Base-by-base conservation (phyloP, 2,113 vertebrate species). In the Oostethus manadensis region DNA sequence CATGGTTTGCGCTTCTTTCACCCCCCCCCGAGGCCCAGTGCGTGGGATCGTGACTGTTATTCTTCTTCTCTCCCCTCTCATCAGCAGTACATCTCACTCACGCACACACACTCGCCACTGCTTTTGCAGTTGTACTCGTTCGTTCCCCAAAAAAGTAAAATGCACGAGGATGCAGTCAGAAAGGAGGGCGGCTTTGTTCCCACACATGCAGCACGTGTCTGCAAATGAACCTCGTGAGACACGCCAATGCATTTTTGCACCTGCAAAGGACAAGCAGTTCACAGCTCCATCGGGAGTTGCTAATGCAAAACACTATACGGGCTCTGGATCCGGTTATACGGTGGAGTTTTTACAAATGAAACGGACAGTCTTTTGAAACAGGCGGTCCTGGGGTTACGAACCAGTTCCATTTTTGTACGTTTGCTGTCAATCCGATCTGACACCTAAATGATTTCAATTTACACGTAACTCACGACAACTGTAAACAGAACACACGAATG, bases 41-140 rank as follows among this genome's bases (percentile, higher is more conserved):
- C 71, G 68, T 84, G 80, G 82, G 76, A 75, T 68, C 61, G 17
- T 71, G 67, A 75, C 74, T 84, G 74, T 82, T 81, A 77, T 72
- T 66, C 64, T 62, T 64, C 8, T 38, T 45, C 42, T 51, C 40
- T 43, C 4, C 15, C 29, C 20, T 20, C 18, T 35, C 26, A 45
- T 61, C 44, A 42, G 10, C 40, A 7, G 1, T 67, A 70, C 42
- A 53, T 69, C 56, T 65, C 71, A 44, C 51, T 18, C 56, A 15
- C 40, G 23, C 46, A 40, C 60, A 22, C 48, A 54, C 51, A 40
- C 54, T 44, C 54, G 50, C 14, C 40, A 17, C n/a, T n/a, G 45
- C 44, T 64, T 56, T 53, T 44, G 44, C 29, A 16, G 26, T 21
- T 44, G n/a, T 56, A 13, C 9, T 54, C 8, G 23, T n/a, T n/a